phyloP scores from a whole-genome alignment of 2,113 vertebrate genomes.

The Lasiurus borealis region DNA sequence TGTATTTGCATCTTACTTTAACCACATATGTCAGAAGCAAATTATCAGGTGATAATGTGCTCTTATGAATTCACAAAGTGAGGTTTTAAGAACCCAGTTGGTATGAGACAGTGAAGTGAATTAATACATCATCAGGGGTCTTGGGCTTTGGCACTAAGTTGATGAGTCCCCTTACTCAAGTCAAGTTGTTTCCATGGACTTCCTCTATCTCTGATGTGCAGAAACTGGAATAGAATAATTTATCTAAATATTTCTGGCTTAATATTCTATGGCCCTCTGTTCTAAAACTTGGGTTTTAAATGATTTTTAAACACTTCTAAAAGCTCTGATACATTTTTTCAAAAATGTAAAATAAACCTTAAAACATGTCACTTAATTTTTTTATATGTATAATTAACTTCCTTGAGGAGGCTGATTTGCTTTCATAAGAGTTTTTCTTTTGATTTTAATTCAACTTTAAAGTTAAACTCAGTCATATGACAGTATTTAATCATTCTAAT shows the following conservation, averaged over 20 bases:
- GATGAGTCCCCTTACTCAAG: neutral
- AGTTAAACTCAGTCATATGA: conserved; percentile 25
- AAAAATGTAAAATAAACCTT: conserved; percentile 13
- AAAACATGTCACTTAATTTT: neutral
- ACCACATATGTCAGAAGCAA: neutral
- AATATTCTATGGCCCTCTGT: neutral
- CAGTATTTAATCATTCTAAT: neutral
- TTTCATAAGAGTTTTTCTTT: neutral
- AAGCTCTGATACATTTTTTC: neutral
- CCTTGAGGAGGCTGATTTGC: neutral
- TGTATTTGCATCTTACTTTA: neutral
- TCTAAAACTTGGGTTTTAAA: neutral
- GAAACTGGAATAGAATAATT: neutral
- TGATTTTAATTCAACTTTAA: conserved; percentile 40
- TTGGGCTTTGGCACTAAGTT: neutral
- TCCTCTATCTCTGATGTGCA: neutral
- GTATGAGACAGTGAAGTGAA: neutral
- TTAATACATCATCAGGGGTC: neutral
- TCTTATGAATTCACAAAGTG: neutral
- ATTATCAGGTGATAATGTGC: neutral
- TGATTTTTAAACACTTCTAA: conserved; percentile 4
- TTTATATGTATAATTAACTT: conserved; percentile 7
- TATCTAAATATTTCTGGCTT: neutral
- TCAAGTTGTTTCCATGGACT: neutral
- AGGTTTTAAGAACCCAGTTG: neutral